Conservation (phyloP, 2,888 invertebrate genomes). For the Bibio marci region DNA sequence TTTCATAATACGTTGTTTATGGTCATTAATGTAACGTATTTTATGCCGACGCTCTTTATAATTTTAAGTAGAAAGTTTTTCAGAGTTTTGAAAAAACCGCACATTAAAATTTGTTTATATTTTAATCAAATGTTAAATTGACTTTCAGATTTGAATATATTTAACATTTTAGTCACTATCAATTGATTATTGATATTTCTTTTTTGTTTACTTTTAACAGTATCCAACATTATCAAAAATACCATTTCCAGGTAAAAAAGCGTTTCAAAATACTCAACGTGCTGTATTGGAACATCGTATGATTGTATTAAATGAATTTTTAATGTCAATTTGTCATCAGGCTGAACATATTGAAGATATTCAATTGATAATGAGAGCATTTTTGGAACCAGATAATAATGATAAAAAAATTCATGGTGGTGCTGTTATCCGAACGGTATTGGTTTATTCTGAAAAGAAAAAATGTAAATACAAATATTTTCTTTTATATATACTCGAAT, state of each 20-base stretch:
- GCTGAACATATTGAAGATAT: conserved; percentile 38
- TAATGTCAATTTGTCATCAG: conserved; percentile 49
- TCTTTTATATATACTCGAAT: too few relatives aligned
- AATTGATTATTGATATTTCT: background rate
- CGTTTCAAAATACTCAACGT: conserved; percentile 82
- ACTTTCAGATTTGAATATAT: background rate
- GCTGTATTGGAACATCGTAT: conserved; percentile 71
- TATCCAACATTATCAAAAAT: conserved; percentile 62
- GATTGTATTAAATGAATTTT: conserved; percentile 62
- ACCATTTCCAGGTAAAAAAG: conserved; percentile 80
- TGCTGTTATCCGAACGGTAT: conserved; percentile 39
- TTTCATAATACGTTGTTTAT: too few relatives aligned
- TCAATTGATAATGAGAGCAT: conserved; percentile 32
- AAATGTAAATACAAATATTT: background rate
- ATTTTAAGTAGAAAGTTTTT: too few relatives aligned
- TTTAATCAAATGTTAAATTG: too few relatives aligned
- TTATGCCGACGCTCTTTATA: too few relatives aligned
- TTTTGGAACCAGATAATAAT: conserved; percentile 53
- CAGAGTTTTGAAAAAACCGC: too few relatives aligned
- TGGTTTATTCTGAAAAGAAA: conserved; percentile 7
- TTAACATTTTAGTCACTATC: background rate
- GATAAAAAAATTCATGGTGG: conserved; percentile 43
- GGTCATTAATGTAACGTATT: too few relatives aligned
- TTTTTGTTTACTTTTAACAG: conserved; percentile 31
- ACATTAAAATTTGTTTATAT: too few relatives aligned